These are phyloP conservation scores for Beroe forskalii DNA, from an alignment of 37 sponge, comb jelly and placozoan species.

Conservation along the genomic window DNA sequence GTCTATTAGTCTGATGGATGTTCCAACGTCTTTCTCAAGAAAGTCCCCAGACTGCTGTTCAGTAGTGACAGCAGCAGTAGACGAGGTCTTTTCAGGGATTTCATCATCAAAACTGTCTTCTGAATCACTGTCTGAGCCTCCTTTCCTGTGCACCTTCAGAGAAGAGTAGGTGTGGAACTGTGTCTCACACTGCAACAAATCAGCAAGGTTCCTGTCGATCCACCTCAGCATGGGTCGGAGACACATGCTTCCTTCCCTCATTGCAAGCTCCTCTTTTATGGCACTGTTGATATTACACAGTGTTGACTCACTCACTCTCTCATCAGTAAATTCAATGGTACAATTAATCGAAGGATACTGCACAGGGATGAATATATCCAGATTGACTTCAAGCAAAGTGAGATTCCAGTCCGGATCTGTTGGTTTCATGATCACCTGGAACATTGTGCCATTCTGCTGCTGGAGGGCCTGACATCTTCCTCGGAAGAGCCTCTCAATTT, in stretches of 20 bases:
- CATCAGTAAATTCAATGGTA: conserved; percentile 56
- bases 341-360: not conserved
- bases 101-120: not conserved
- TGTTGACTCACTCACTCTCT: conserved; percentile 41
- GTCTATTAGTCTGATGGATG: conserved; percentile 46
- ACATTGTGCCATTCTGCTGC: not conserved
- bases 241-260: conserved; percentile 31
- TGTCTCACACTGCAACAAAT: conserved; percentile 22
- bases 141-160: conserved; percentile 40
- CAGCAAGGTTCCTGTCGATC: conserved; percentile 27
- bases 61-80: not conserved
- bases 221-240: conserved; percentile 41
- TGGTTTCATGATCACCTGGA: conserved; percentile 30
- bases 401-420: conserved; percentile 63
- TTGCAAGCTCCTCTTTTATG: conserved; percentile 20
- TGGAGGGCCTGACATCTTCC: not conserved
- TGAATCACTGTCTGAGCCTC: not conserved
- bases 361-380: conserved; percentile 40
- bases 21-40: not conserved
- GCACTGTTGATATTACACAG: not conserved
- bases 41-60: conserved; percentile 12
- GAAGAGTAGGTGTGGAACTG: conserved; percentile 30
- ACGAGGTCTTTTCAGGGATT: not conserved
- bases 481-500: conserved; percentile 10
- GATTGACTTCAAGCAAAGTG: conserved; percentile 6